phyloP scores from a whole-genome alignment of 2,797 vertebrate genomes.

The Sebastes hubbsi region DNA sequence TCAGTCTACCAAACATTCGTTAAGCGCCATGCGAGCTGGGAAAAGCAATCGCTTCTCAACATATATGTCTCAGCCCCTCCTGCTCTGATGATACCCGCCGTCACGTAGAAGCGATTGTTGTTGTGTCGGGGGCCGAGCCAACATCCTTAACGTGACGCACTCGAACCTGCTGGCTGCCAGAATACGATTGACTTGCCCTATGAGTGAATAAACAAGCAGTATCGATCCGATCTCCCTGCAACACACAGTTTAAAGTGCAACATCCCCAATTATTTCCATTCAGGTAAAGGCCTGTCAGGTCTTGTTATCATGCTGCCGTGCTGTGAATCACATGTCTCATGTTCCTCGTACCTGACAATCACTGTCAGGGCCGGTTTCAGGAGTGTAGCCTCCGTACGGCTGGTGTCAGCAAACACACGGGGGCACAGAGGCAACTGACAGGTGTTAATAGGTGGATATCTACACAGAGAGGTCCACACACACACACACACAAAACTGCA shows the following conservation, averaged over 20 bases:
- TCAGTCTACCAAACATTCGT: not conserved
- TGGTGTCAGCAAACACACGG: conserved; percentile 14
- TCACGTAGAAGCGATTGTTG: conserved; percentile 1
- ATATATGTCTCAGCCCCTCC: not conserved
- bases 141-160: not conserved
- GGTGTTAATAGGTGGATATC: conserved; percentile 25
- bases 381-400: not conserved
- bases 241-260: not conserved
- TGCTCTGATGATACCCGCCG: not conserved
- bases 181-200: conserved; percentile 21
- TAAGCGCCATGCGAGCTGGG: not conserved
- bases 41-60: conserved; percentile 6
- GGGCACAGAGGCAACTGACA: not conserved
- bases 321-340: not conserved
- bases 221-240: conserved; percentile 31
- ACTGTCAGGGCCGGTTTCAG: conserved; percentile 18
- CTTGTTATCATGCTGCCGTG: not conserved
- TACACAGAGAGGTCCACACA: conserved; percentile 10
- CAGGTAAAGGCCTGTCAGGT: not conserved
- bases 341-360: conserved; percentile 12
- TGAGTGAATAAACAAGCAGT: conserved; percentile 30
- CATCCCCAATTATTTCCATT: not conserved
- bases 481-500: conserved; percentile 10
- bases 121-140: conserved; percentile 9
- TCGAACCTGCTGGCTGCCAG: conserved; percentile 1